Evolutionary conservation across 1,140 invertebrate genomes (phyloP).

Genomic region (Arion vulgaris): DNA sequence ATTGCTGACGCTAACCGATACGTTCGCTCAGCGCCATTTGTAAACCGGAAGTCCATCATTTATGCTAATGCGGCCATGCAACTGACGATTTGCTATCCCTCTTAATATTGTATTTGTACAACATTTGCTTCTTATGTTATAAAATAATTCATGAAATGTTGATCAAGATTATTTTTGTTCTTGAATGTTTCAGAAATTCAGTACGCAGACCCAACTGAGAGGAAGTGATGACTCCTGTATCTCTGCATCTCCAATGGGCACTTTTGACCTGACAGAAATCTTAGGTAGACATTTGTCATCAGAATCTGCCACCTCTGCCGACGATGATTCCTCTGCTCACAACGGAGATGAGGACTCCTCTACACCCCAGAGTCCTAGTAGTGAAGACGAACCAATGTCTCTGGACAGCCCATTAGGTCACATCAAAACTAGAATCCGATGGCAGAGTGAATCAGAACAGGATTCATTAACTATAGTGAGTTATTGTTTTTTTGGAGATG

Average conservation of each 20-base stretch:
- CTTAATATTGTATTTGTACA: too few relatives aligned
- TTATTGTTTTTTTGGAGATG: not conserved
- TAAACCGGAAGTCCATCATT: too few relatives aligned
- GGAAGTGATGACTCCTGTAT: conserved; percentile 73
- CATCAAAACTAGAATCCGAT: conserved; percentile 47
- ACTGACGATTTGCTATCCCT: too few relatives aligned
- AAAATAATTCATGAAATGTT: not conserved
- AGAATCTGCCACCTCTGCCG: conserved; percentile 42
- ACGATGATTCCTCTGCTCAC: conserved; percentile 43
- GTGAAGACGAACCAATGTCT: conserved; percentile 65
- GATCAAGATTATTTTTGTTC: not conserved
- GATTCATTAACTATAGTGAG: conserved; percentile 52
- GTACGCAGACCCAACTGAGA: conserved; percentile 65
- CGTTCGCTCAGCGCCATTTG: too few relatives aligned
- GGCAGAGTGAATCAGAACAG: conserved; percentile 64
- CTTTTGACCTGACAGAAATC: conserved; percentile 61
- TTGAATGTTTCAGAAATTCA: conserved; percentile 51
- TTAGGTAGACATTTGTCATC: conserved; percentile 60
- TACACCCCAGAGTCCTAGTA: conserved; percentile 40
- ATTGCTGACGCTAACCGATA: too few relatives aligned
- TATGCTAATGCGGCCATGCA: too few relatives aligned
- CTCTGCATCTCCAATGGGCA: conserved; percentile 59
- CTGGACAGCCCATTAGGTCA: conserved; percentile 50
- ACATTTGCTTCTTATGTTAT: too few relatives aligned
- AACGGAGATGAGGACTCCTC: conserved; percentile 41